A percentile compares a stretch with the other conserved stretches of the same genome.
Conservation (phyloP, 2,888 invertebrate genomes). For the Agriopis aurantiaria region DNA sequence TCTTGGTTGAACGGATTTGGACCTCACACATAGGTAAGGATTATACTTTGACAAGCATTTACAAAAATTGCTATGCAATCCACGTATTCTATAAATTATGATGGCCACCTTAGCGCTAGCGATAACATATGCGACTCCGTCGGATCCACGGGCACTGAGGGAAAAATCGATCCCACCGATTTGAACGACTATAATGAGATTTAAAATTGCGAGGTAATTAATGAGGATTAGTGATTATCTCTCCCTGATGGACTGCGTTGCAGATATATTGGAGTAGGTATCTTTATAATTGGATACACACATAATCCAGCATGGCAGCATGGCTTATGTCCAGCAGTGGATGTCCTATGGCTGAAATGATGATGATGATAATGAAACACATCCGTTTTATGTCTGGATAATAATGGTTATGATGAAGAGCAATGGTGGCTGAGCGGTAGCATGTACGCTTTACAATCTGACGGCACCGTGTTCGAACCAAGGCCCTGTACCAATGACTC, state of each 20-base stretch:
- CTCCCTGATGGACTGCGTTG: constrained; percentile 56
- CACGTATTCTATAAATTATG: constrained; percentile 49
- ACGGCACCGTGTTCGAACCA: no score
- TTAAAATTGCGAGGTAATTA: constrained; percentile 80
- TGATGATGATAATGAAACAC: no score
- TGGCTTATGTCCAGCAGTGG: no score
- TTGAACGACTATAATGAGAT: constrained; percentile 80
- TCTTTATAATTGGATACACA: not conserved
- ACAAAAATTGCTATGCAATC: constrained; percentile 4
- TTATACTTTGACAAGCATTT: not conserved
- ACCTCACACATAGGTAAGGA: no score
- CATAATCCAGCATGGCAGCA: no score
- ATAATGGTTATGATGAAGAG: no score
- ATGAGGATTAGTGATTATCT: constrained; percentile 74
- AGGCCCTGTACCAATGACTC: no score
- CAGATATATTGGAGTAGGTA: constrained; percentile 17
- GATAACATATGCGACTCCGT: constrained; percentile 77
- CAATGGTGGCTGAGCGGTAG: no score
- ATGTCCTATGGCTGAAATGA: no score
- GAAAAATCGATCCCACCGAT: constrained; percentile 82
- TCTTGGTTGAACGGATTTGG: no score
- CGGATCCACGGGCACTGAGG: constrained; percentile 54
- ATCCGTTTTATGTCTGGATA: no score
- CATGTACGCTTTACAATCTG: no score
- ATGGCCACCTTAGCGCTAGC: constrained; percentile 68